phyloP scores from a whole-genome alignment of 2,797 vertebrate species.

The Rhinatrema bivittatum region DNA sequence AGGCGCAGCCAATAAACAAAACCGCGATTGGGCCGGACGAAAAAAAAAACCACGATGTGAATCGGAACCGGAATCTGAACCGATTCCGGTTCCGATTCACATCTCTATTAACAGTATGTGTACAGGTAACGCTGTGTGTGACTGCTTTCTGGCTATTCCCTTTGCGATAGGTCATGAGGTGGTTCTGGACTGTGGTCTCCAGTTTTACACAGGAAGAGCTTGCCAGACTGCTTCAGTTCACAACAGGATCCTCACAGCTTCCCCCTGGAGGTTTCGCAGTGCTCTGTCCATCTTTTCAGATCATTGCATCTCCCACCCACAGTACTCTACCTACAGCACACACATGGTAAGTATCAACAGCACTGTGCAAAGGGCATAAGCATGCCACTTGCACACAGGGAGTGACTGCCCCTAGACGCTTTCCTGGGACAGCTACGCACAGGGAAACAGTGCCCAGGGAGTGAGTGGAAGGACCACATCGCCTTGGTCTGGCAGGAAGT shows the following conservation, averaged over 20 bases:
- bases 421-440: background rate
- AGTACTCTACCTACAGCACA: slow-evolving; percentile 94
- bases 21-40: too few relatives aligned
- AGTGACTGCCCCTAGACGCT: background rate
- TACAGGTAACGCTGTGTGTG: background rate
- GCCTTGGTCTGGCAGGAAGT: too few relatives aligned
- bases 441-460: background rate
- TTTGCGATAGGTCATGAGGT: slow-evolving; percentile 85
- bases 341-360: slow-evolving; percentile 76
- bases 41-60: too few relatives aligned
- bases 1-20: too few relatives aligned
- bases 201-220: slow-evolving; percentile 97
- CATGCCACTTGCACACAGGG: background rate
- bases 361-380: background rate
- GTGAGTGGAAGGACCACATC: background rate
- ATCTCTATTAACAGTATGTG: too few relatives aligned
- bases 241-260: slow-evolving; percentile 94
- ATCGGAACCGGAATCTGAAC: too few relatives aligned
- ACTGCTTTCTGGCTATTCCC: slow-evolving; percentile 7
- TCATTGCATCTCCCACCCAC: slow-evolving; percentile 92
- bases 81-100: too few relatives aligned
- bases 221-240: slow-evolving; percentile 94
- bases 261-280: slow-evolving; percentile 93
- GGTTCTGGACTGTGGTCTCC: slow-evolving; percentile 98
- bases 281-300: slow-evolving; percentile 97